phyloP scores from a whole-genome alignment of 2,113 vertebrate genomes.

The Anhinga rufa region DNA sequence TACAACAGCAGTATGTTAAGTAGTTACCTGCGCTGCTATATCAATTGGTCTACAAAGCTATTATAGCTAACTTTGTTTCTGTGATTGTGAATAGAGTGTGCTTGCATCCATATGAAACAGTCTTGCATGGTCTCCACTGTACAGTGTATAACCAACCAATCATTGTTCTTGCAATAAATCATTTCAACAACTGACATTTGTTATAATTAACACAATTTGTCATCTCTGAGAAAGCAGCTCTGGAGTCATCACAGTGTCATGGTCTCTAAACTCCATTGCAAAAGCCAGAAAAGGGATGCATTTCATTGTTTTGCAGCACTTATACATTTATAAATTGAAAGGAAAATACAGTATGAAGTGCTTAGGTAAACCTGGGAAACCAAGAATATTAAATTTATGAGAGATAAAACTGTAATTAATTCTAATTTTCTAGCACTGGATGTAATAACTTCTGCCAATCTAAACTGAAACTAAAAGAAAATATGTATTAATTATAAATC shows the following conservation, averaged over 20 bases:
- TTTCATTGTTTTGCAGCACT: neutral
- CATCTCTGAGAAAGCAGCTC: neutral
- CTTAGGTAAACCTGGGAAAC: neutral
- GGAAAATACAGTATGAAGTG: neutral
- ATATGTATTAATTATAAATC: neutral
- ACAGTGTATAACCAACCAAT: neutral
- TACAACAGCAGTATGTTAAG: neutral
- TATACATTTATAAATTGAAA: neutral
- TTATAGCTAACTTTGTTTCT: neutral
- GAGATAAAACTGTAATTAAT: neutral
- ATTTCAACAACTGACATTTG: slow-evolving; percentile 16
- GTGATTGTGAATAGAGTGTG: neutral
- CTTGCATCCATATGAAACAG: neutral
- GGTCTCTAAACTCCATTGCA: neutral
- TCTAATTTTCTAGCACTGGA: neutral
- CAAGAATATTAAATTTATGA: neutral
- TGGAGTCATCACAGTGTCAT: neutral
- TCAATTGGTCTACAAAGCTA: neutral
- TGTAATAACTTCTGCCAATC: neutral
- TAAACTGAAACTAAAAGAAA: neutral
- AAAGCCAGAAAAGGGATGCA: neutral
- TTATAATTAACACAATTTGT: slow-evolving; percentile 53
- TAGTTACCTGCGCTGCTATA: neutral
- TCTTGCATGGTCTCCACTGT: neutral
- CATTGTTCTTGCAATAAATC: slow-evolving; percentile 20